Evolutionary conservation across 2,797 vertebrate species (phyloP).

Genomic region (Manis javanica): DNA sequence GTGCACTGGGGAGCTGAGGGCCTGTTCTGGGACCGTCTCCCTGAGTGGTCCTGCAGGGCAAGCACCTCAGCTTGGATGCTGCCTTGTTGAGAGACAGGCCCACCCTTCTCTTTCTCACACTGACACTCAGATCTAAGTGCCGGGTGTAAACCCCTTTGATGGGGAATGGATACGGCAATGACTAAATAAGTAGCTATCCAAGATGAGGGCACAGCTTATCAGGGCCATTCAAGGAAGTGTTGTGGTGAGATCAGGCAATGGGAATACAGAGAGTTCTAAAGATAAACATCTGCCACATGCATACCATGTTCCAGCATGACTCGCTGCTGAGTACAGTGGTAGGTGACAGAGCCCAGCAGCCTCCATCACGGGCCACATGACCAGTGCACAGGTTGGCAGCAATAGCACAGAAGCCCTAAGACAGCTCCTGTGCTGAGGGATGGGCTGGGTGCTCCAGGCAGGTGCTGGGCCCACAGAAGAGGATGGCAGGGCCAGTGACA

Average conservation of each 20-base stretch:
- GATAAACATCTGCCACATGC: fast-evolving
- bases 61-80: neutral
- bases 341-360: fast-evolving
- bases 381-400: neutral
- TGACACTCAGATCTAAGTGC: fast-evolving
- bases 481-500: fast-evolving
- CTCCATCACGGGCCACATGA: neutral
- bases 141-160: fast-evolving
- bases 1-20: fast-evolving
- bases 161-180: fast-evolving
- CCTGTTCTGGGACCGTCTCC: fast-evolving
- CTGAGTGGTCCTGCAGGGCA: neutral
- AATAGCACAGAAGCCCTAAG: fast-evolving
- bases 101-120: fast-evolving
- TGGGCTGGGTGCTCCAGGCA: fast-evolving
- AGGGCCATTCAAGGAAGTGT: fast-evolving
- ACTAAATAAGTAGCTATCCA: fast-evolving
- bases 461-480: neutral
- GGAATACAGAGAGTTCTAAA: fast-evolving
- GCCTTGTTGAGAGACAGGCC: neutral
- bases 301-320: fast-evolving
- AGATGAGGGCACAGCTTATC: fast-evolving
- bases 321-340: fast-evolving
- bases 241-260: fast-evolving
- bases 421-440: fast-evolving